Conservation (phyloP, 2,797 vertebrate species). For the Discoglossus pictus region DNA sequence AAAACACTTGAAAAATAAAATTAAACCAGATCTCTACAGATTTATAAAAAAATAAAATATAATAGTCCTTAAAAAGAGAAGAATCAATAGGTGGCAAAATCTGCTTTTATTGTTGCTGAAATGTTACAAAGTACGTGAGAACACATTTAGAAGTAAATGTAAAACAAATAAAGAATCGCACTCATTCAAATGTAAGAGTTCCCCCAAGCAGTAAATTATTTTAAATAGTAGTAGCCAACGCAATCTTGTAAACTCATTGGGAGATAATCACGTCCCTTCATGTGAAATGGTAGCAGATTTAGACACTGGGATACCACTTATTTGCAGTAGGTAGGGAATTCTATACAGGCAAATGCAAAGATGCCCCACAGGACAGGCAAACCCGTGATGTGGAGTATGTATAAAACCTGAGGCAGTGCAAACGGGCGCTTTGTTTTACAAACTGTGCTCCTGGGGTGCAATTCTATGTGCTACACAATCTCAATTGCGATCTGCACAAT, state of each 20-base stretch:
- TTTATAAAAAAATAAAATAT: too few species aligned
- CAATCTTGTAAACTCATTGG: conserved; percentile 20
- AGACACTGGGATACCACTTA: conserved; percentile 26
- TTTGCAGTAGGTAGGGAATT: not conserved
- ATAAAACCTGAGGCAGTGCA: conserved; percentile 13
- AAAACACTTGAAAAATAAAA: too few species aligned
- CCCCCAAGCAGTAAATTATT: conserved; percentile 6
- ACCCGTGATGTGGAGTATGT: too few species aligned
- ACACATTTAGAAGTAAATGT: too few species aligned
- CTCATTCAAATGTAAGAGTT: conserved; percentile 1
- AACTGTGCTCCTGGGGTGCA: conserved; percentile 8
- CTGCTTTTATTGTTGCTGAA: too few species aligned
- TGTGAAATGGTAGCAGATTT: conserved; percentile 17
- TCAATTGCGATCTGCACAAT: not conserved
- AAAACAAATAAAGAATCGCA: too few species aligned
- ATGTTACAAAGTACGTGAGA: too few species aligned
- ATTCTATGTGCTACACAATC: conserved; percentile 17
- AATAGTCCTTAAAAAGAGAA: too few species aligned
- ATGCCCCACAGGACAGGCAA: conserved; percentile 2
- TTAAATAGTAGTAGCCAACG: conserved; percentile 12
- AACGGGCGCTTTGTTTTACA: conserved; percentile 24
- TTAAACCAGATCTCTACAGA: too few species aligned
- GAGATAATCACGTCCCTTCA: conserved; percentile 8
- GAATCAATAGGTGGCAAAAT: too few species aligned
- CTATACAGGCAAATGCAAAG: conserved; percentile 10